Evolutionary conservation across 1,140 invertebrate genomes (phyloP), one percentile per base, ranked within the genome.

Genomic region (Pentalonia nigronervosa): DNA sequence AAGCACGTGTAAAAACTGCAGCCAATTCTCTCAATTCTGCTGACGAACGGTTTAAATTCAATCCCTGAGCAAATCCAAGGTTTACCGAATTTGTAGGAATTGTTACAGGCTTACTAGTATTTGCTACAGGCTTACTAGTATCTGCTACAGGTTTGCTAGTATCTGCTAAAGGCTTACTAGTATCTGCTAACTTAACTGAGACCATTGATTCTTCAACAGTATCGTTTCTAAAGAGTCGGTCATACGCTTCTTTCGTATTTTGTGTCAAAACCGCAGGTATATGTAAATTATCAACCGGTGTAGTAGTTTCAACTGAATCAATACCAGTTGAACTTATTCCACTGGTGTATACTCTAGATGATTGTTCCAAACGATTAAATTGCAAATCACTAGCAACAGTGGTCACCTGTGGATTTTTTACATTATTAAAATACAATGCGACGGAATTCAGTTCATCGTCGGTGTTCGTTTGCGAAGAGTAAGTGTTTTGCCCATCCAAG

Each of bases 1-100:
- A 95, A 0, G 97, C 97, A 94, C 97, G 96, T 1, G 97, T 98
- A 94, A 98, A 98, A 2, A 98, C 97, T 95, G 97, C 97, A 3
- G 97, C 97, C 4, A 98, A 95, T 95, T 98, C 97, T 84, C 97
- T 96, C 0, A 98, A 96, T 94, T 97, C 95, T 25, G 94, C 94
- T 0, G 94, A 94, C 6, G 90, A 92, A 23, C 90, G 45, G 25
- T 88, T 87, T 30, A 67, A 53, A 56, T 60, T 67, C 50, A 94
- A 81, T 50, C 60, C 90, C 11, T 89, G 93, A 86, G 91, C 36
- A 56, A 93, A 86, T 23, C 34, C 34, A 11, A 84, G 9, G 25
- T 84, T 89, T 8, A 53, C 45, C 23, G 76, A 36, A 25, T 7
- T 83, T 14, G n/a, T 53, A 36, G 50, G 14, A 81, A 34, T 36